Conservation (phyloP, 2,888 invertebrate species). For the Cephus rjabovi region DNA sequence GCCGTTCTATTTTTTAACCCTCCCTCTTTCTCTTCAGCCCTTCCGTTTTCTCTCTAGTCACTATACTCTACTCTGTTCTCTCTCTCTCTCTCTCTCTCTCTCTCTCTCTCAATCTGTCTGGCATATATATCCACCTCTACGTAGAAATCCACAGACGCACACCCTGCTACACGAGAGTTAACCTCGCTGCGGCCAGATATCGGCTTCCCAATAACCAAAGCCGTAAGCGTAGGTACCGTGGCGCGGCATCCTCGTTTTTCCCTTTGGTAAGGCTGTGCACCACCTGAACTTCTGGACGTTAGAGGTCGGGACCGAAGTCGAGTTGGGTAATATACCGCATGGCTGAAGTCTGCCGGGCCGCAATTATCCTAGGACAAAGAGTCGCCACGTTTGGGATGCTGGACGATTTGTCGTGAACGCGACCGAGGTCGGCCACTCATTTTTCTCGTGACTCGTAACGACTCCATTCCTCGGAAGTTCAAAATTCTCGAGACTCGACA, state of each 20-base stretch:
- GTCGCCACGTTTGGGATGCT: not conserved
- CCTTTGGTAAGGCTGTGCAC: not conserved
- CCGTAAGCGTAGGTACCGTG: slow-evolving; percentile 2
- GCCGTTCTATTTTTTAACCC: not conserved
- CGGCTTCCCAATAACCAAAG: slow-evolving; percentile 65
- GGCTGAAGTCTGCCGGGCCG: not conserved
- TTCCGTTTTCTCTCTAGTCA: slow-evolving; percentile 16
- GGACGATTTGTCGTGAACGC: slow-evolving; percentile 6
- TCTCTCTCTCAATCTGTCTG: slow-evolving; percentile 28
- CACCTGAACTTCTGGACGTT: not conserved
- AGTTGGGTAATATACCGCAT: not conserved
- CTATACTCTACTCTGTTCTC: slow-evolving; percentile 23
- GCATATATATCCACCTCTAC: not conserved
- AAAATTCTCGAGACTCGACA: slow-evolving; percentile 30
- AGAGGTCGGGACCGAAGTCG: not conserved
- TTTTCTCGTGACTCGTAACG: slow-evolving; percentile 25
- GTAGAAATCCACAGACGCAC: not conserved
- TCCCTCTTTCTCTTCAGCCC: slow-evolving; percentile 32
- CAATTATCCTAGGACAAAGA: not conserved
- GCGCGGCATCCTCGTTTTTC: not conserved
- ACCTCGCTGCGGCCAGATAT: slow-evolving; percentile 64
- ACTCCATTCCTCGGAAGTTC: slow-evolving; percentile 31
- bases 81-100: slow-evolving; percentile 13
- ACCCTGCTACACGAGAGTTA: not conserved
- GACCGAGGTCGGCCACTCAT: slow-evolving; percentile 6